Conservation (phyloP, 1,140 invertebrate genomes). For the Brachionus manjavacas region DNA sequence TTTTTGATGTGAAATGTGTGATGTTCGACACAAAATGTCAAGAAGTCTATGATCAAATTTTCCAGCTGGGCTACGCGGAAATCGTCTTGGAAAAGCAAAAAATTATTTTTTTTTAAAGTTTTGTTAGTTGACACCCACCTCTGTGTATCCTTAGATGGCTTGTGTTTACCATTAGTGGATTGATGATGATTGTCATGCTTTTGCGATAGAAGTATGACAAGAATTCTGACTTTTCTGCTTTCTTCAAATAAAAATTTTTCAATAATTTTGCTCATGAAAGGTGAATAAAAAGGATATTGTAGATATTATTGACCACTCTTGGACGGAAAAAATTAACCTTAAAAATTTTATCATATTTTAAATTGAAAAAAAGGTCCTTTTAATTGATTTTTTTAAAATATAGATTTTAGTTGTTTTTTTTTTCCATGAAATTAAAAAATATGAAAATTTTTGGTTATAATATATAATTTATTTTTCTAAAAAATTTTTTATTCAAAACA, state of each 20-base stretch:
- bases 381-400: no score
- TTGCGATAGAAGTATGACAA: slow-evolving; percentile 97
- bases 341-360: no score
- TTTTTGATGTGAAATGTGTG: slow-evolving; percentile 98
- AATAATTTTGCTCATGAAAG: neutral
- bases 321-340: no score
- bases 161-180: slow-evolving; percentile 82
- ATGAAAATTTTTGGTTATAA: no score
- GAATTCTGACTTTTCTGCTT: slow-evolving; percentile 91
- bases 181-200: slow-evolving; percentile 87
- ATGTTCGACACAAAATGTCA: slow-evolving; percentile 99
- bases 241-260: neutral
- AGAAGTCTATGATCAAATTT: slow-evolving; percentile 84
- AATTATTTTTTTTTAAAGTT: neutral
- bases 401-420: no score
- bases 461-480: no score
- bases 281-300: no score
- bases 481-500: no score
- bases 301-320: no score
- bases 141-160: slow-evolving; percentile 75
- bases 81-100: slow-evolving; percentile 67
- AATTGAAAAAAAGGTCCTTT: no score
- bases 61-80: slow-evolving; percentile 91
- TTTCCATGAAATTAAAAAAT: no score
- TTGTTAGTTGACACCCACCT: slow-evolving; percentile 48